These are phyloP conservation scores for Atopsyche davidsoni DNA, from an alignment of 1,140 invertebrate species.

Conservation along the genomic window DNA sequence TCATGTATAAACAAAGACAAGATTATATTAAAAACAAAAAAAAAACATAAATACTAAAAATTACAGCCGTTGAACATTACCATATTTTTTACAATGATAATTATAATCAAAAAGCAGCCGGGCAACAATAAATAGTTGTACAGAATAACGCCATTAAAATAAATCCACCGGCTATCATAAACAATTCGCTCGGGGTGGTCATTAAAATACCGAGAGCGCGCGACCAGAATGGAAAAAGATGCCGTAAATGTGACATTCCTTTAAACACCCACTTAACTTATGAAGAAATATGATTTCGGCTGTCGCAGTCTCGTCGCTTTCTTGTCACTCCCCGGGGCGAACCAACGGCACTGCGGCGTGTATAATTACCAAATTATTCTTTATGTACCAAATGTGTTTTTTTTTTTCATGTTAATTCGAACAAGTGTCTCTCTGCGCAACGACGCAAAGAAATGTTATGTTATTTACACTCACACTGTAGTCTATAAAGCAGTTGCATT, in stretches of 20 bases:
- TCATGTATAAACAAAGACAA: too few species aligned
- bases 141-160: too few species aligned
- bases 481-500: too few species aligned
- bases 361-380: neutral
- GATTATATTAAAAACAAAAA: too few species aligned
- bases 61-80: too few species aligned
- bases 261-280: constrained; percentile 17
- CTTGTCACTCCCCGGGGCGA: constrained; percentile 5
- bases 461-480: too few species aligned
- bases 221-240: neutral
- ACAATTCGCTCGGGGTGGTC: constrained; percentile 11
- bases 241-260: constrained; percentile 14
- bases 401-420: neutral
- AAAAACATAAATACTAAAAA: too few species aligned
- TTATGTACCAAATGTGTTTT: neutral
- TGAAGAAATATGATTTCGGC: constrained; percentile 21
- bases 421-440: neutral
- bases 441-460: neutral
- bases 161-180: constrained; percentile 4
- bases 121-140: too few species aligned
- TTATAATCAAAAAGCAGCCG: too few species aligned
- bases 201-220: constrained; percentile 2
- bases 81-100: too few species aligned
- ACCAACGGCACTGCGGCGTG: too few species aligned
- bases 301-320: constrained; percentile 14